A percentile compares a stretch with the other conserved stretches of the same genome.
Conservation (phyloP, 2,888 invertebrate species). For the Eupithecia subumbrata region DNA sequence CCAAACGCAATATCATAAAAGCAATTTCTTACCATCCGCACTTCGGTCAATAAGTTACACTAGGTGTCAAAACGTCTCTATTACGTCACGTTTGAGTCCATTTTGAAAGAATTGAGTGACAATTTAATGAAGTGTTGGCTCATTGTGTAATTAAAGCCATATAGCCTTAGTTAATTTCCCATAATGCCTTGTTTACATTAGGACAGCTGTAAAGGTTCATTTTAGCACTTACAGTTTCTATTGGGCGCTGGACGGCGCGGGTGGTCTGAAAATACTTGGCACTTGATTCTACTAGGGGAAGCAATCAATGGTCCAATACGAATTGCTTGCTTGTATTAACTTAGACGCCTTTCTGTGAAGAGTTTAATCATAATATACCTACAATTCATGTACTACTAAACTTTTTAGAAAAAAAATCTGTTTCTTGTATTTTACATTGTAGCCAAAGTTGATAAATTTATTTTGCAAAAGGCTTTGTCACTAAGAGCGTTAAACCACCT, state of each 20-base stretch:
- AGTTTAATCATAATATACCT: too few relatives aligned
- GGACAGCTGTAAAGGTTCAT: not conserved
- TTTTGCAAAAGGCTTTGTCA: not conserved
- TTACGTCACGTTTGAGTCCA: conserved; percentile 56
- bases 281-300: not conserved
- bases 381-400: not conserved
- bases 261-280: not conserved
- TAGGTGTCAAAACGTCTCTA: conserved; percentile 52
- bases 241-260: not conserved
- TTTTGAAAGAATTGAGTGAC: conserved; percentile 74
- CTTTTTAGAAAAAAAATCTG: not conserved
- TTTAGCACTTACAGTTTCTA: not conserved
- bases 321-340: not conserved
- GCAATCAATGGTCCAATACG: not conserved
- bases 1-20: conserved; percentile 9
- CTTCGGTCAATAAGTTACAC: conserved; percentile 59
- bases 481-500: not conserved
- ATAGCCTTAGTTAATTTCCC: conserved; percentile 53
- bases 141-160: conserved; percentile 76
- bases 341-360: not conserved
- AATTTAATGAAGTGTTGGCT: conserved; percentile 78
- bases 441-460: not conserved
- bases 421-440: not conserved
- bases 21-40: conserved; percentile 31
- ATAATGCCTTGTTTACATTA: conserved; percentile 17